Evolutionary conservation across 2,888 invertebrate species (phyloP), one percentile per base, ranked within the genome.

Genomic region (Fragum whitleyi): DNA sequence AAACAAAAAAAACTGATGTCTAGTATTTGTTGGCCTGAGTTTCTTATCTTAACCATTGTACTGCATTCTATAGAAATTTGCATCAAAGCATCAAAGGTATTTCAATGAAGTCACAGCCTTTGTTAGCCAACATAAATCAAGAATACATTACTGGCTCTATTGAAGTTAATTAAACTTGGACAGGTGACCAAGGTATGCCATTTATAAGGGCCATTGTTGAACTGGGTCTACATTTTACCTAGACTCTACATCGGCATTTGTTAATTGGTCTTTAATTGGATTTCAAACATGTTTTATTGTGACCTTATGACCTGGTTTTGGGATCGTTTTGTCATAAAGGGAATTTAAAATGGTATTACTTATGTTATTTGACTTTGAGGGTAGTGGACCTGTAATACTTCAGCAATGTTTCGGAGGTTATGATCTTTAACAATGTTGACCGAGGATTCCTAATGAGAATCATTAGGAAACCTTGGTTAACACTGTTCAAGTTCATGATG

Each of bases 131-230:
- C 47, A 47, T 47, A 47, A 47, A 47, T 47, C 47, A 47, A 47
- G n/a, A 47, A 47, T 19, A 47, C 47, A 47, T 47, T 47, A 47
- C 47, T 14, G 5, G n/a, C 7, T 47, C n/a, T 14, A 19, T 47
- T 47, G 47, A 47, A 47, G 47, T 47, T 47, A 47, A 47, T 47
- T 47, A 47, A 47, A 47, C 2, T 47, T 16, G 3, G 47, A 47
- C 16, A 47, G 47, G 47, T 47, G 47, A 47, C 47, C 47, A 47
- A 47, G n/a, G 47, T 47, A 47, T 47, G 47, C 47, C 47, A 47
- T 47, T 47, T 47, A 47, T 14, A 36, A 47, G 2, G n/a, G 47
- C 47, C 16, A 9, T 47, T 47, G 16, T 47, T 47, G 47, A 3
- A 19, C n/a, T 47, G 47, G 47, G 47, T 47, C 47, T 47, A 47